Evolutionary conservation across 2,888 invertebrate genomes (phyloP).

Genomic region (Acleris sparsana): DNA sequence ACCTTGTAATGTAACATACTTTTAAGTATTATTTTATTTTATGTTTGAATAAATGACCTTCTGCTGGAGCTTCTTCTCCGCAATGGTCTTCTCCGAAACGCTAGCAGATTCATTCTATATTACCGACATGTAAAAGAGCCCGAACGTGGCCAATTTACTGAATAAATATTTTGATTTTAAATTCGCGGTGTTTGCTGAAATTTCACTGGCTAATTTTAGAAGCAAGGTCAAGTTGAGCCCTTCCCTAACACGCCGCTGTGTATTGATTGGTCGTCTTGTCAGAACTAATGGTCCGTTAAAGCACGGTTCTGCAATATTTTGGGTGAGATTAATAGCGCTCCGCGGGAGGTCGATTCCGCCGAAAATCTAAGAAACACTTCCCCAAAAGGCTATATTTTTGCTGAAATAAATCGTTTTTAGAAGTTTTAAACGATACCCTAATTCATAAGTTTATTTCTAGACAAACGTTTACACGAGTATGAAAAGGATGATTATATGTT

Average conservation of each 20-base stretch:
- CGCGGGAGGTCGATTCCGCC: conserved; percentile 19
- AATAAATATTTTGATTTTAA: too few species aligned
- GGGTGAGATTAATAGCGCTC: conserved; percentile 26
- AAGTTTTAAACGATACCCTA: not conserved
- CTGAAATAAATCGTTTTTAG: conserved; percentile 24
- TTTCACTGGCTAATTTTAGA: not conserved
- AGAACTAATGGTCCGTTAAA: conserved; percentile 35
- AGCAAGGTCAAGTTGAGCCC: not conserved
- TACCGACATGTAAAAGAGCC: too few species aligned
- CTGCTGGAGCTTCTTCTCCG: too few species aligned
- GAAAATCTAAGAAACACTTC: conserved; percentile 18
- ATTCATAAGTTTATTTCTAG: not conserved
- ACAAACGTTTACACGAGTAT: not conserved
- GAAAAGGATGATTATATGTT: too few species aligned
- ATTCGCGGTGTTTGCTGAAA: not conserved
- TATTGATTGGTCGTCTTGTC: conserved; percentile 31
- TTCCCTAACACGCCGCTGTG: not conserved
- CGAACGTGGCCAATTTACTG: too few species aligned
- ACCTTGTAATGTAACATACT: too few species aligned
- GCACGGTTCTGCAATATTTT: conserved; percentile 34
- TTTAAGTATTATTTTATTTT: too few species aligned
- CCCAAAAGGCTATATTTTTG: conserved; percentile 14
- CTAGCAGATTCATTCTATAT: too few species aligned
- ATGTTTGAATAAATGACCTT: too few species aligned
- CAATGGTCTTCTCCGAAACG: too few species aligned